Evolutionary conservation across 2,888 invertebrate genomes (phyloP), one percentile per base, ranked within the genome.

Genomic region (Hypolimnas misippus): DNA sequence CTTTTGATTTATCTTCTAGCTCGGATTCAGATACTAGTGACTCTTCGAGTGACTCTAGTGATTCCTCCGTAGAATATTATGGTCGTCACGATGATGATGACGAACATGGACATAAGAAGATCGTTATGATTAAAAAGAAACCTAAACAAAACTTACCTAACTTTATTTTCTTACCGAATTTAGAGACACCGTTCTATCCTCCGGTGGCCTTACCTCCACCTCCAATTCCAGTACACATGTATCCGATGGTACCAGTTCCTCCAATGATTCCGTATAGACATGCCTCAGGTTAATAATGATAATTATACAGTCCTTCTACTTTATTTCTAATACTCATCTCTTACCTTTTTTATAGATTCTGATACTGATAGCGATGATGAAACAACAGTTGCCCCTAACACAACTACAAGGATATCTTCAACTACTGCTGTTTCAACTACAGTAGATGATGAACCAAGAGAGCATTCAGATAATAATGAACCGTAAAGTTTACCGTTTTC

Each of bases 121-220:
- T 90, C 55, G 63, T 91, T 16, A 78, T 90, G 68, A 76, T 82
- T 54, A 87, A 86, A 67, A 89, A 84, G 70, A 84, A 84, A 62
- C 83, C 84, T 1, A 84, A 80, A 52, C 83, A 82, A 17, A 84
- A 83, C 1, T 72, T 92, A 57, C 91, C 91, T 0, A 89, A 89
- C 3, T 90, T 91, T 65, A 85, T 91, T 70, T 89, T 90, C 64
- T 72, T 91, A 53, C 91, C 91, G 4, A 86, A 80, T 59, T 77
- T 87, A 73, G 83, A 86, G 8, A 86, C 89, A 16, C 83, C 88
- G 1, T 90, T 77, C 67, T 91, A 81, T 63, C 90, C 90, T 6
- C 90, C 91, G 0, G 78, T 91, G 61, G 88, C 86, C 0, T 66
- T 91, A 21, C 86, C 88, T 5, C 81, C 84, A 8, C 87, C 89